phyloP scores from a whole-genome alignment of 2,797 vertebrate species.

The Hydrocynus forskahlii region DNA sequence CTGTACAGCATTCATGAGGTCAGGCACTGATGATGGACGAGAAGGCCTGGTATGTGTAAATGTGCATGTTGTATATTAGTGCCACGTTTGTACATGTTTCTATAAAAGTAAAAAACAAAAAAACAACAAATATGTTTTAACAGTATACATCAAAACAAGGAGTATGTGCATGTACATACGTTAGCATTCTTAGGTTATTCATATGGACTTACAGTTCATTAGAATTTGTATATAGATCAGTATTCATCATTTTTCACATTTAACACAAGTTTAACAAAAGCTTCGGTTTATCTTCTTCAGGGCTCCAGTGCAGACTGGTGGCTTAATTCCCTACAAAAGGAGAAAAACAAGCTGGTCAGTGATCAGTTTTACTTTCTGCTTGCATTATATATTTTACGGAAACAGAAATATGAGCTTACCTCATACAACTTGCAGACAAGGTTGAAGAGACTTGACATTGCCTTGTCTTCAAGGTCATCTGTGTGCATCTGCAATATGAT shows the following conservation, averaged over 20 bases:
- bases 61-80: too few species aligned
- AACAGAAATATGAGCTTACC: constrained; percentile 67
- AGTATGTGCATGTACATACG: too few species aligned
- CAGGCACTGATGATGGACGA: too few species aligned
- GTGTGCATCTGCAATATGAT: constrained; percentile 67
- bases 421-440: constrained; percentile 84
- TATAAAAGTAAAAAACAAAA: too few species aligned
- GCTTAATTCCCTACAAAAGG: constrained; percentile 80
- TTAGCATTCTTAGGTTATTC: background rate
- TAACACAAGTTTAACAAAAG: constrained; percentile 63
- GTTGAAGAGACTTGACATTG: constrained; percentile 73
- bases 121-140: too few species aligned
- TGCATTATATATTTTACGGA: background rate
- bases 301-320: constrained; percentile 73
- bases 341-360: constrained; percentile 13
- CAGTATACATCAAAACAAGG: too few species aligned
- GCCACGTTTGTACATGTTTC: too few species aligned
- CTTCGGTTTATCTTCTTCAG: constrained; percentile 68
- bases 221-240: background rate
- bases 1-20: too few species aligned
- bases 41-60: too few species aligned
- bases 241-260: background rate
- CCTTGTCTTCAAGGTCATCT: constrained; percentile 66
- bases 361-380: background rate
- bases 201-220: background rate